Base-by-base conservation (phyloP, 2,797 vertebrate species). In the Perodicticus potto region DNA sequence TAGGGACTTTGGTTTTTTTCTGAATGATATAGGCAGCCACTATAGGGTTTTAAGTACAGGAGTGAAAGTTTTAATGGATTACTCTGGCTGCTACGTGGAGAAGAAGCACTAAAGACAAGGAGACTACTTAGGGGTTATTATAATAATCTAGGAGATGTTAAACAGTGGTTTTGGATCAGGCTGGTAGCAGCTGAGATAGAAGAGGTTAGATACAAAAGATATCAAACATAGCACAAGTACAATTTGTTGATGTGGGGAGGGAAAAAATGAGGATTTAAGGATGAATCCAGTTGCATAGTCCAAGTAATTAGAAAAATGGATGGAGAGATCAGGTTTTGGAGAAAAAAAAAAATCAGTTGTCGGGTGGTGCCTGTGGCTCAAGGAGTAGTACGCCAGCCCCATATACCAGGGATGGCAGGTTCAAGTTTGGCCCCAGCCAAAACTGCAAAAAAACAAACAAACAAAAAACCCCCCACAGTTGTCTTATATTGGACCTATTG, bases 251-350 rank as follows among this genome's bases (percentile, higher is more conserved):
- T 65, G 20, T 3, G 19, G 37, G 4, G 34, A 85, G 13, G 5
- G 20, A 70, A 59, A 91, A 57, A 72, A 72, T 78, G 32, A 93
- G 10, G n/a, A 73, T 9, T 84, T 25, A 96, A 86, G 34, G 72
- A 61, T 61, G 40, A 91, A 17, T 61, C 3, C n/a, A n/a, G n/a
- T n/a, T n/a, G n/a, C 22, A 43, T 25, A n/a, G 10, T 13, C 63
- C 29, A 89, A 73, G 61, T 3, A 67, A 57, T 80, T 86, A 86
- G 87, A 89, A 91, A 87, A 95, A 63, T 55, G 70, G 49, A 90
- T 4, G 45, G 22, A 80, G 7, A n/a, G 65, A 87, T 61, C 70
- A 49, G 49, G 49, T 74, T 77, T 55, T 80, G 22, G 81, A 88
- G 20, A 63, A 78, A 61, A 86, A 93, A 65, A 74, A n/a, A n/a